Evolutionary conservation across 2,888 invertebrate genomes (phyloP), one percentile per base, ranked within the genome.

Genomic region (Myopa testacea): DNA sequence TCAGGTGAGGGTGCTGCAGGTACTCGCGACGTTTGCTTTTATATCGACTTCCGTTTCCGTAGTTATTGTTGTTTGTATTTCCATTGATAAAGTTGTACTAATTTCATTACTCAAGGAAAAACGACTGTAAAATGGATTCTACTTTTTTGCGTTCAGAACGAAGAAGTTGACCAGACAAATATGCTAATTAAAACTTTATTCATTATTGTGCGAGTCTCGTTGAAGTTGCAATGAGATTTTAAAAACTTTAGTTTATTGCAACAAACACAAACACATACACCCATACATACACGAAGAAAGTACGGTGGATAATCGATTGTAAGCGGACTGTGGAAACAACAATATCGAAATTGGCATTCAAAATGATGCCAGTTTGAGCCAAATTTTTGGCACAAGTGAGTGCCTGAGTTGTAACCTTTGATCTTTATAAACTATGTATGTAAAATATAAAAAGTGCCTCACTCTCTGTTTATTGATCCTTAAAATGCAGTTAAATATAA

Each of bases 131-230:
- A 26, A 26, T 26, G 26, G 26, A 26, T 26, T 26, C 26, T 26
- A 26, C 26, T 26, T 26, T 26, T 26, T 26, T 26, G 26, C 26
- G 26, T 26, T 26, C 26, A 26, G 26, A 26, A 26, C 26, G 1
- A 50, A 50, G 1, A 50, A 50, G 63, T 65, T 65, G 26, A 37
- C 34, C 63, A 26, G 63, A 8, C 26, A 26, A 26, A 26, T 3
- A 14, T 37, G 63, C 38, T 65, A 65, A 65, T 65, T 65, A 65
- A 65, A 65, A 65, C 34, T 65, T 65, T 65, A 34, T 65, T 26
- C 63, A 65, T 26, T 26, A 26, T 26, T 26, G 26, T 26, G 26
- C 26, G 37, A 65, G 34, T 65, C 6, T 65, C 26, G 8, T 14
- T 16, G 14, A 65, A 65, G 63, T 65, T 65, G 63, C 37, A 37